Percentiles rank a stretch among this genome's conserved stretches.
Evolutionary conservation across 2,113 vertebrate species (phyloP).

Genomic region (Aix galericulata): DNA sequence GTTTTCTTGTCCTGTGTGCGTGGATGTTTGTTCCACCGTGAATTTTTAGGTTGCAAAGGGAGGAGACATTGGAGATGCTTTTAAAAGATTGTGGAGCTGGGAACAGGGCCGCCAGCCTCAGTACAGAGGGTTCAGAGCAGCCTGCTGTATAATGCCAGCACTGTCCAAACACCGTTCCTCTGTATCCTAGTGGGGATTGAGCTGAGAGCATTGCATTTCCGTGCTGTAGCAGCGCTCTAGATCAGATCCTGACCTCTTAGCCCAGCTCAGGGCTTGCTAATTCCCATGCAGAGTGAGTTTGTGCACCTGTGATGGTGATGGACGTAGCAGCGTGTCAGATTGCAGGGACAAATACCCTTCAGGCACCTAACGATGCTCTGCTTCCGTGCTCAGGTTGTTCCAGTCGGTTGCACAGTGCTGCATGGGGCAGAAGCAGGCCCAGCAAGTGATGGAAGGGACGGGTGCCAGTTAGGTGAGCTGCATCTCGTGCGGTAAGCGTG

Average conservation of each 20-base stretch:
- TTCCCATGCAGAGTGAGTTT: background rate
- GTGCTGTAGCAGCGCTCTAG: background rate
- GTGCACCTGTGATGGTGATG: too few relatives aligned
- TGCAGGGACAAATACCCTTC: background rate
- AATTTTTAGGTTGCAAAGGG: background rate
- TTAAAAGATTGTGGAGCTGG: background rate
- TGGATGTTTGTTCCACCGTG: background rate
- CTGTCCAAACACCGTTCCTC: background rate
- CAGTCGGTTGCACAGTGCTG: conserved; percentile 99
- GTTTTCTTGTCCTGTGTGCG: background rate
- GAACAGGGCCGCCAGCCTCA: background rate
- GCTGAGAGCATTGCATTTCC: too few relatives aligned
- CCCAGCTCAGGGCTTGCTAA: background rate
- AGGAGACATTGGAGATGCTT: background rate
- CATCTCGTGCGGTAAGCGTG: background rate
- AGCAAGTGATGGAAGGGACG: conserved; percentile 99
- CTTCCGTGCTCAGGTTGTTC: conserved; percentile 85
- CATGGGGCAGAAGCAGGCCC: conserved; percentile 99
- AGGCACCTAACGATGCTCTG: background rate
- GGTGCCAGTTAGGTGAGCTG: conserved; percentile 90
- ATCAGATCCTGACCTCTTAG: background rate
- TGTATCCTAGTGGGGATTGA: background rate
- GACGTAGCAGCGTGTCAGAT: too few relatives aligned
- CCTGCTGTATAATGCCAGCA: background rate
- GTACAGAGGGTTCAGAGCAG: background rate